Base-by-base conservation (phyloP, 2,888 invertebrate species). In the Fragum fragum region DNA sequence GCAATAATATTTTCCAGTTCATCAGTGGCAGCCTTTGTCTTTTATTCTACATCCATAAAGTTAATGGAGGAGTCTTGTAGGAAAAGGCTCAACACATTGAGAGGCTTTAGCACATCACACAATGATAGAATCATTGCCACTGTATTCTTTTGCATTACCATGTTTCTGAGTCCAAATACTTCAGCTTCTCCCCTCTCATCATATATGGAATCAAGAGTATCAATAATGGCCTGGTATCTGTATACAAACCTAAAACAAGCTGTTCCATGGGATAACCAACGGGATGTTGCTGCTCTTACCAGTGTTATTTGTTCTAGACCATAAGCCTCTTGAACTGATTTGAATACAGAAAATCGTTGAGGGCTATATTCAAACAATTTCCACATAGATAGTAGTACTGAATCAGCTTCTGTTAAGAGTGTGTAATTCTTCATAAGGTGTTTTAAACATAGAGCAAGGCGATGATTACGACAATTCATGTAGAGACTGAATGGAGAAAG, bases 281-380 rank as follows among this genome's bases (percentile, higher is more conserved):
- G 29, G 26, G 75, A 68, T 9, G 75, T 68, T 55, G 75, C 53
- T 14, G 75, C 75, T 14, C 75, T 9, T 0, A 75, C 53, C 14
- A 75, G 3, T 6, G 53, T 53, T 9, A 69, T 39, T 16, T 76
- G 36, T 57, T 57, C 32, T 18, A 39, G 52, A 11, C 14, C 68
- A 36, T 75, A 68, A 14, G 36, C 23, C 1, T 21, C 6, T 39
- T 75, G 75, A 16, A 75, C 68, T 36, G 9, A 3, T 9, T 36
- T 53, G 28, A 70, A 70, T 39, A 59, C 36, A 42, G 73, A 59
- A 52, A 75, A 75, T 32, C 71, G 53, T 57, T 79, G 75, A 14
- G 79, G 79, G 1, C 61, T 71, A 29, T 79, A 52, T 0, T 79
- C 66, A 53, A 79, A 75, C 7, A 78, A 47, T 57, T 76, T 76